Conservation (phyloP, 1,140 invertebrate genomes). For the Vanessa tameamea region DNA sequence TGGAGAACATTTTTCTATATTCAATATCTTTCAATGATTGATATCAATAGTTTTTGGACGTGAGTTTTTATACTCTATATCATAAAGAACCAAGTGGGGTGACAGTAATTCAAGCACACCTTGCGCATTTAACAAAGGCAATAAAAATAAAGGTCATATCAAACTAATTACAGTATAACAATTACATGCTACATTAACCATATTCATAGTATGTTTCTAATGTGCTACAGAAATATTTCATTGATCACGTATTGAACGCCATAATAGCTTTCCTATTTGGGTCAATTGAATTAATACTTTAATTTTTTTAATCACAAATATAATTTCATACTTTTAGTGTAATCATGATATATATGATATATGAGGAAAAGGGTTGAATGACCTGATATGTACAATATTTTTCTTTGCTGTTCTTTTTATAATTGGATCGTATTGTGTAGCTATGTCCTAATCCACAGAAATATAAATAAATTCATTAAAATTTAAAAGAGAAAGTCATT, state of each 20-base stretch:
- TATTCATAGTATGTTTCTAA: not conserved
- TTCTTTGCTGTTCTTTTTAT: too few species aligned
- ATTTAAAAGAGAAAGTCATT: too few species aligned
- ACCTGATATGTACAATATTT: too few species aligned
- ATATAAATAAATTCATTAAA: too few species aligned
- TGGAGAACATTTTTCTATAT: conserved; percentile 47
- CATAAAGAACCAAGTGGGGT: conserved; percentile 21
- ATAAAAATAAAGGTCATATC: conserved; percentile 23
- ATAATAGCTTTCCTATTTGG: not conserved
- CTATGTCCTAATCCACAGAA: too few species aligned
- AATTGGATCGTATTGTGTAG: too few species aligned
- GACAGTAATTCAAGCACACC: conserved; percentile 19
- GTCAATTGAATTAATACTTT: not conserved
- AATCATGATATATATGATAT: too few species aligned
- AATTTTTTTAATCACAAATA: too few species aligned
- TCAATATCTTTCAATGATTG: conserved; percentile 51
- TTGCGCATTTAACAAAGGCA: conserved; percentile 19
- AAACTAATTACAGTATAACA: conserved; percentile 20
- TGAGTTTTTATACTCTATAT: conserved; percentile 29
- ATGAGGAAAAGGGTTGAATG: too few species aligned
- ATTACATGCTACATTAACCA: conserved; percentile 11
- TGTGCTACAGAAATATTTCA: not conserved
- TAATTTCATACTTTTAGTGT: too few species aligned
- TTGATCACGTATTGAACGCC: conserved; percentile 1
- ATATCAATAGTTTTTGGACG: conserved; percentile 46